phyloP scores from a whole-genome alignment of 1,140 invertebrate species.

The Lanistes nyassanus region DNA sequence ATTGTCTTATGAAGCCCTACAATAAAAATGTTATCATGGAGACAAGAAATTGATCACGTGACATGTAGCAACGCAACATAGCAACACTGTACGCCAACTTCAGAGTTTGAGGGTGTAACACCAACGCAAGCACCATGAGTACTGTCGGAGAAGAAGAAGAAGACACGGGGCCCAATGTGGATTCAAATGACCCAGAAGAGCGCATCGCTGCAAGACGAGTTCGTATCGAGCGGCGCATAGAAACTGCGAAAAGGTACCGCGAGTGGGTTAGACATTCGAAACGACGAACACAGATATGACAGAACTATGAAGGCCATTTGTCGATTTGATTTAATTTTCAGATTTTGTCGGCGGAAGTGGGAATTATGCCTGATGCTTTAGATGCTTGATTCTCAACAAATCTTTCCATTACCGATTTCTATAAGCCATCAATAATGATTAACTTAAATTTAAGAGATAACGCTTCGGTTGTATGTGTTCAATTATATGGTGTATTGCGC shows the following conservation, averaged over 20 bases:
- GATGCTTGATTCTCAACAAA: no score
- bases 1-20: background rate
- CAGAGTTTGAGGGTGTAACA: background rate
- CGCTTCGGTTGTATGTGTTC: no score
- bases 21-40: background rate
- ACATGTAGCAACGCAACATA: constrained; percentile 34
- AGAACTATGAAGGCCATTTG: no score
- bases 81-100: constrained; percentile 37
- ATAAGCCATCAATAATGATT: no score
- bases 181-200: constrained; percentile 63
- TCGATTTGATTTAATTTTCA: no score
- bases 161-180: constrained; percentile 60
- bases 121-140: constrained; percentile 44
- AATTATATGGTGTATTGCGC: no score
- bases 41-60: constrained; percentile 35
- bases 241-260: constrained; percentile 56
- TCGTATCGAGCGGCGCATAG: constrained; percentile 58
- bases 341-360: no score
- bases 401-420: no score
- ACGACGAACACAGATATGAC: background rate
- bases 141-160: constrained; percentile 64
- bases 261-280: background rate
- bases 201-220: constrained; percentile 61
- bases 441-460: no score
- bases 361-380: no score